These are phyloP conservation scores for Aphis craccivora DNA, from an alignment of 1,140 invertebrate species.

Conservation along the genomic window DNA sequence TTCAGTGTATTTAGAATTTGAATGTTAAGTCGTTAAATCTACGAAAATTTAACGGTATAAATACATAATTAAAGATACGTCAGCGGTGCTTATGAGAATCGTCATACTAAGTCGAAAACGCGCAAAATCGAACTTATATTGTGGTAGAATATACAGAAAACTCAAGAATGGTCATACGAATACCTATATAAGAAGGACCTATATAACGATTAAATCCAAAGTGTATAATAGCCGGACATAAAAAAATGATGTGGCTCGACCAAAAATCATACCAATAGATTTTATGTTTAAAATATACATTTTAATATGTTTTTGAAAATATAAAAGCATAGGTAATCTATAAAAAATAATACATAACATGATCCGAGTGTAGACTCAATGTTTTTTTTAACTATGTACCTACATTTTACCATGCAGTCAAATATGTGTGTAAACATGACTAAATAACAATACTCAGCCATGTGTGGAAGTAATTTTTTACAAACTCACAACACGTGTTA, in stretches of 20 bases:
- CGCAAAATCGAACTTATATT: too few species aligned
- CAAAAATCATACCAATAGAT: background rate
- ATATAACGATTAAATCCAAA: too few species aligned
- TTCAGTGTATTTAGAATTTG: too few species aligned
- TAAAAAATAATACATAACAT: background rate
- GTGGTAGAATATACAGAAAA: too few species aligned
- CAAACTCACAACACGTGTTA: background rate
- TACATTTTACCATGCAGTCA: background rate
- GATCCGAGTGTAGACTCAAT: background rate
- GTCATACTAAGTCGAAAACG: too few species aligned
- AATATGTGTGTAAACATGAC: background rate
- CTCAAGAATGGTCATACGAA: too few species aligned
- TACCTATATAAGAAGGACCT: too few species aligned
- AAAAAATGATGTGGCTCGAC: background rate
- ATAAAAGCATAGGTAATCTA: background rate
- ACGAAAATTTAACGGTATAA: too few species aligned
- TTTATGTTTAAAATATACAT: background rate
- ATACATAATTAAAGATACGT: too few species aligned
- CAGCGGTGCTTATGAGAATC: too few species aligned
- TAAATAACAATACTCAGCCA: background rate
- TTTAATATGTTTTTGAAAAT: background rate
- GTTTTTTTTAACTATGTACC: background rate
- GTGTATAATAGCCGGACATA: too few species aligned
- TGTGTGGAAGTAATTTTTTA: conserved; percentile 6
- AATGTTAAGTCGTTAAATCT: too few species aligned